Evolutionary conservation across 2,888 invertebrate genomes (phyloP).

Genomic region (Platycheirus rosarum): DNA sequence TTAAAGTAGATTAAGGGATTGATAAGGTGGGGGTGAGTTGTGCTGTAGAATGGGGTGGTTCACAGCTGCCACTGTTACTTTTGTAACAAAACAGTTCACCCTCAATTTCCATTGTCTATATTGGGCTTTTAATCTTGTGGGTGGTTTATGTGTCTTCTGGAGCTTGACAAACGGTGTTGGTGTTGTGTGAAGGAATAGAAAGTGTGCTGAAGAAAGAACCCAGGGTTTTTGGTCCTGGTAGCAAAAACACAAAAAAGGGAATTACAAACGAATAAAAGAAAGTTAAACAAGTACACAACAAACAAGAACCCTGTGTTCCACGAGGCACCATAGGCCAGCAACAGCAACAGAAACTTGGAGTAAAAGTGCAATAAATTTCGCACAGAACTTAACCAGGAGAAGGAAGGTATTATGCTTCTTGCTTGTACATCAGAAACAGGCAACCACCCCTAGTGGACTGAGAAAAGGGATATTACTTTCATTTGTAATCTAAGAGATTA

Average conservation of each 20-base stretch:
- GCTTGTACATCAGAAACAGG: conserved; percentile 50
- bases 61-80: conserved; percentile 49
- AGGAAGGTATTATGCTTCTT: conserved; percentile 18
- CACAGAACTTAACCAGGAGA: conserved; percentile 48
- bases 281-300: conserved; percentile 63
- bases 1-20: conserved; percentile 67
- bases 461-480: conserved; percentile 64
- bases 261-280: conserved; percentile 73
- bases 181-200: not conserved
- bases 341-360: conserved; percentile 25
- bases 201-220: not conserved
- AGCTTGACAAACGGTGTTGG: conserved; percentile 43
- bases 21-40: conserved; percentile 60
- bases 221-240: no score
- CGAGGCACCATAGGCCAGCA: conserved; percentile 10
- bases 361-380: conserved; percentile 72
- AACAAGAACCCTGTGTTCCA: conserved; percentile 30
- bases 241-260: conserved; percentile 53
- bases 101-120: conserved; percentile 81
- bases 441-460: conserved; percentile 2
- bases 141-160: conserved; percentile 76
- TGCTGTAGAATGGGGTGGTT: conserved; percentile 37
- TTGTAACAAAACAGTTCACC: conserved; percentile 67
- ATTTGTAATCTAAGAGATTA: conserved; percentile 71
- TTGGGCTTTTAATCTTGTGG: conserved; percentile 81